Percentiles rank a stretch among this genome's conserved stretches.
phyloP scores from a whole-genome alignment of 2,888 invertebrate genomes.

The Catocala sponsa region DNA sequence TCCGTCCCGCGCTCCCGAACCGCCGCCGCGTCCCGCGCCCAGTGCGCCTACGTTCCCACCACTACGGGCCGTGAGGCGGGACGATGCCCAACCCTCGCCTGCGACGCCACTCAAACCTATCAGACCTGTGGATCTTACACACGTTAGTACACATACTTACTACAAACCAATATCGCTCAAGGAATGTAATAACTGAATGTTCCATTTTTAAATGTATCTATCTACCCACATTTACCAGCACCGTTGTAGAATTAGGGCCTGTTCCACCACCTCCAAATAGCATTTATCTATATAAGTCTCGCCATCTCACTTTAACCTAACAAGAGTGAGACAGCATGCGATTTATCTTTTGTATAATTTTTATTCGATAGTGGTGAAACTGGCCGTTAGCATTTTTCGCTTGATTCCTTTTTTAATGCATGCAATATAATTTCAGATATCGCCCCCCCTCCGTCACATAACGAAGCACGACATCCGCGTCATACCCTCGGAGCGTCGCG shows the following conservation, averaged over 20 bases:
- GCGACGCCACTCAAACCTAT: conserved; percentile 56
- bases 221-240: too few species aligned
- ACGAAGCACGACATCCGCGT: conserved; percentile 78
- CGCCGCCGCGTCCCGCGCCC: conserved; percentile 25
- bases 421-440: conserved; percentile 53
- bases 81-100: conserved; percentile 30
- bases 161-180: too few species aligned
- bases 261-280: too few species aligned
- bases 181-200: too few species aligned
- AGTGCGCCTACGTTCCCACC: conserved; percentile 57
- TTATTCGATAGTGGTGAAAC: too few species aligned
- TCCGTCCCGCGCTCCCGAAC: conserved; percentile 20
- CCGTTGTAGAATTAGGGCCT: too few species aligned
- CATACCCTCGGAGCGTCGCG: conserved; percentile 66
- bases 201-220: too few species aligned
- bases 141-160: conserved; percentile 36
- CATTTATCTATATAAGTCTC: too few species aligned
- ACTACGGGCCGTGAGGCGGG: conserved; percentile 57
- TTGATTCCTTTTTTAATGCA: background rate
- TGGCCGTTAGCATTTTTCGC: too few species aligned
- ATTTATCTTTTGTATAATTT: too few species aligned
- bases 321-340: too few species aligned
- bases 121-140: conserved; percentile 49
- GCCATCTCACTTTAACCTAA: too few species aligned
- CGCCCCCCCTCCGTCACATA: conserved; percentile 73